Base-by-base conservation (phyloP, 2,888 invertebrate genomes). In the Catocala fraxini region DNA sequence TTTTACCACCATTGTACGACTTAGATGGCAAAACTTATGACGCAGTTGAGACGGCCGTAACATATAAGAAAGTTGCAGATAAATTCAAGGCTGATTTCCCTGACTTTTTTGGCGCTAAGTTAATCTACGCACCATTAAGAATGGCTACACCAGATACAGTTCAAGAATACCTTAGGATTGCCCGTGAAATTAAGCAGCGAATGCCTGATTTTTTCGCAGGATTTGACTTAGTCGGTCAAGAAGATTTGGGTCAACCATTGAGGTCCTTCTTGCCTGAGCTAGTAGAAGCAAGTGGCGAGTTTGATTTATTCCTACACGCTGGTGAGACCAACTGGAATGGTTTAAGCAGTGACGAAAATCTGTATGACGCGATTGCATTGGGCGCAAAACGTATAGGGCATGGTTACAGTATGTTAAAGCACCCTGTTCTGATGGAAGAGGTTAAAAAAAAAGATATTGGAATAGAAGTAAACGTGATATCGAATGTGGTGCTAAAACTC, bases 181-280 rank as follows among this genome's bases (percentile, higher is more conserved):
- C 92, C 0, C 86, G 76, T 60, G 70, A 81, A 70, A 84, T 96
- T n/a, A 93, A 95, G 80, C 81, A 75, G 0, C 80, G 82, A 46
- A 94, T 95, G 77, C 97, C 97, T 0, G 91, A 95, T 62, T 96
- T 97, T 71, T 86, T 97, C n/a, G 96, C 96, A 11, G 98, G 97
- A 10, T 97, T 97, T 70, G 98, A 98, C 91, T 92, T 98, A 63
- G 97, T 97, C 0, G 97, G 97, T 0, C 97, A 97, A 80, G 98
- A 98, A 87, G 97, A 98, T 78, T 88, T 95, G 59, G 97, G 97
- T 0, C 81, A 88, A 25, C 96, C 97, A 0, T 87, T 96, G 0
- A 88, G 93, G 43, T 91, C 95, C 0, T 97, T 96, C 74, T 82
- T 95, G 0, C 87, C 95, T 0, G 89, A 95, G 68, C 79, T 97